Conservation (phyloP, 1,140 invertebrate species). For the Macrobrachium nipponense region DNA sequence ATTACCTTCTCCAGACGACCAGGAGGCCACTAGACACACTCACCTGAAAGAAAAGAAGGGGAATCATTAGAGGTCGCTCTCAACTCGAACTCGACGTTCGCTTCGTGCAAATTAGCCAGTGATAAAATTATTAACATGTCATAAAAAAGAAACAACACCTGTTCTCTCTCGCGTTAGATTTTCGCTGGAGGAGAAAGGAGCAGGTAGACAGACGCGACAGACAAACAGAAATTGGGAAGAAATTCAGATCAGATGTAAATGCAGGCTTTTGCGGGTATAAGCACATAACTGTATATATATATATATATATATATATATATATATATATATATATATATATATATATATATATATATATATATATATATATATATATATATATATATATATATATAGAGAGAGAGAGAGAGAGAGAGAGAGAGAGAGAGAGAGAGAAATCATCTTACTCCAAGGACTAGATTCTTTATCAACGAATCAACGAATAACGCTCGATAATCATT, state of each 20-base stretch:
- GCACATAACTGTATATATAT: too few relatives aligned
- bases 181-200: background rate
- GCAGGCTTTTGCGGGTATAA: background rate
- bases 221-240: background rate
- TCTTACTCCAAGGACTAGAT: too few relatives aligned
- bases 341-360: background rate
- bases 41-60: too few relatives aligned
- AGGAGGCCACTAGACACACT: too few relatives aligned
- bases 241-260: background rate
- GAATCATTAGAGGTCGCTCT: too few relatives aligned
- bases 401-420: background rate
- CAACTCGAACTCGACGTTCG: too few relatives aligned
- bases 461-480: too few relatives aligned
- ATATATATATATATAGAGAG: background rate
- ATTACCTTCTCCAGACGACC: too few relatives aligned
- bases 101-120: too few relatives aligned
- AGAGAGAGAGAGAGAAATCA: background rate
- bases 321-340: background rate
- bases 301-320: background rate
- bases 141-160: background rate
- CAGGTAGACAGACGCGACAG: background rate
- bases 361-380: background rate
- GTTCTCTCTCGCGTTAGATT: background rate
- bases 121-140: too few relatives aligned
- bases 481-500: too few relatives aligned